Percentiles rank a stretch among this genome's conserved stretches.
These are phyloP conservation scores for Dicrurus megarhynchus DNA, from an alignment of 2,113 vertebrate genomes.

Conservation along the genomic window DNA sequence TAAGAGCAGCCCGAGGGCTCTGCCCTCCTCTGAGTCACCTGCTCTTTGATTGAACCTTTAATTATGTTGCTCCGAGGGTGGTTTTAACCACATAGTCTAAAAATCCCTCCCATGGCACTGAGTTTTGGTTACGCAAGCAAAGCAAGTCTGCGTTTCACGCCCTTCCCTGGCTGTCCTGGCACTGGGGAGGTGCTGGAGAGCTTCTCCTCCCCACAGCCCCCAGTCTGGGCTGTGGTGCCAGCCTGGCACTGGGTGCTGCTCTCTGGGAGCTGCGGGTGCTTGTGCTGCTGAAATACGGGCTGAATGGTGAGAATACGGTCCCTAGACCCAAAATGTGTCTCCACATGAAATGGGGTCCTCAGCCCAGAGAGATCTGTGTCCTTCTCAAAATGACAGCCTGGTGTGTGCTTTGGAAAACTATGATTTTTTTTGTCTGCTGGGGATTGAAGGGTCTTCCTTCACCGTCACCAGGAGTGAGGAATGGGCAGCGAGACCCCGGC, in stretches of 20 bases:
- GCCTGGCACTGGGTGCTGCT: neutral
- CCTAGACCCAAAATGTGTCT: neutral
- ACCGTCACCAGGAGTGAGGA: fast-evolving
- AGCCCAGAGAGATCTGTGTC: neutral
- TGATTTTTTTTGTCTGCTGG: neutral
- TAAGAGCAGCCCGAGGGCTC: fast-evolving
- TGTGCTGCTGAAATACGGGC: neutral
- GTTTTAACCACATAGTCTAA: neutral
- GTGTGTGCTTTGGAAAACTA: neutral
- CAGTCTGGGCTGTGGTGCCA: neutral
- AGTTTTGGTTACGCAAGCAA: neutral
- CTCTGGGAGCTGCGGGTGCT: neutral
- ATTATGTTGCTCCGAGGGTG: neutral
- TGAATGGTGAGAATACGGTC: neutral
- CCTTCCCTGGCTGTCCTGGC: neutral
- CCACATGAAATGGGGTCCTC: neutral
- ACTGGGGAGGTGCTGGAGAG: neutral
- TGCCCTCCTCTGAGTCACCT: neutral
- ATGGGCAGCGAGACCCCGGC: neutral
- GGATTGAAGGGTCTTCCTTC: neutral
- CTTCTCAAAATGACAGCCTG: neutral
- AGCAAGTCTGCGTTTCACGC: neutral
- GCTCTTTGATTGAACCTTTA: neutral
- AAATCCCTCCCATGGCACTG: neutral
- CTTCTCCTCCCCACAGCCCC: neutral